Evolutionary conservation across 2,113 vertebrate genomes (phyloP).

Genomic region (Elachura formosa): DNA sequence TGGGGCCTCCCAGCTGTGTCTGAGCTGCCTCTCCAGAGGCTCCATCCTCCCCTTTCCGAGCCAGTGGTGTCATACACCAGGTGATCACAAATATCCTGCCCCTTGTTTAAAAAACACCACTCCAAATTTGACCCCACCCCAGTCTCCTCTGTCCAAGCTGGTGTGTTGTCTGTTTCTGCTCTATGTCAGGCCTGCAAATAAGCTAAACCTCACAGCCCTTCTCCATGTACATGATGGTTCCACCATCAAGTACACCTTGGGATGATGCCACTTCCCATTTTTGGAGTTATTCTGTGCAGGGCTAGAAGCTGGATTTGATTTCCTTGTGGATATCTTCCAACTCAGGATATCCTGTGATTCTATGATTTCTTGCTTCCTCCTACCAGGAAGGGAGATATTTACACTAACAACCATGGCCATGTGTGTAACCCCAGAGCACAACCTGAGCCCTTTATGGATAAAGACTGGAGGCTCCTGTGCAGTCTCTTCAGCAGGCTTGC

Average conservation of each 20-base stretch:
- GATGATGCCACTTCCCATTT: neutral
- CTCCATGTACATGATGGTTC: neutral
- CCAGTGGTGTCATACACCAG: fast-evolving
- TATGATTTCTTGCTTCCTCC: neutral
- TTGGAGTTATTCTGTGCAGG: neutral
- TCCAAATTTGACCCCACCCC: fast-evolving
- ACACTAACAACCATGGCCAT: fast-evolving
- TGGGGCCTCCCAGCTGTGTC: fast-evolving
- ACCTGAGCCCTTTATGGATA: neutral
- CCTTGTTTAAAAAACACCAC: neutral
- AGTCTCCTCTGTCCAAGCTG: neutral
- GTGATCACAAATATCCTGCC: fast-evolving
- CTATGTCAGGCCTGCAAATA: neutral
- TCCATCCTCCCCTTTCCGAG: neutral
- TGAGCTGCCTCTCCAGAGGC: neutral
- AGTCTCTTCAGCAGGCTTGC: neutral
- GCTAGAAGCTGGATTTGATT: neutral
- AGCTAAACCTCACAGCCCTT: neutral
- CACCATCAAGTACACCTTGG: neutral
- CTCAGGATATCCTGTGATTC: neutral
- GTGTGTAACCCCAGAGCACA: neutral
- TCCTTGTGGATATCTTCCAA: neutral
- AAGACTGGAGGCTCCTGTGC: neutral
- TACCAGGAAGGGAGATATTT: neutral
- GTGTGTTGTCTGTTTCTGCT: fast-evolving